These are phyloP conservation scores for Eulemur rubriventer DNA, from an alignment of 2,797 vertebrate species.

Conservation along the genomic window DNA sequence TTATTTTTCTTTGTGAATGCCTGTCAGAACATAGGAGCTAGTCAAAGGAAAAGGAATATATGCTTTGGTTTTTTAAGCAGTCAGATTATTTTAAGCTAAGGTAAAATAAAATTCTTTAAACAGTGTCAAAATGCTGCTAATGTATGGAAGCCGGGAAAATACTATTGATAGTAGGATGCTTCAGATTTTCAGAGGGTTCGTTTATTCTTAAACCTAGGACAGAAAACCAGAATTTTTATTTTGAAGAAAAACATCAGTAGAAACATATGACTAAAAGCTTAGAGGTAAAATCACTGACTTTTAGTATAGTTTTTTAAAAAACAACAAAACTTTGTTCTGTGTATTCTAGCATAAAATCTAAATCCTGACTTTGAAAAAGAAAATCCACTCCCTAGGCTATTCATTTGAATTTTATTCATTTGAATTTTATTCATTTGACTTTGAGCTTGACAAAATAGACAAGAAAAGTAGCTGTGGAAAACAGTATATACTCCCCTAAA, in stretches of 20 bases:
- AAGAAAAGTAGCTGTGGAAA: conserved; percentile 78
- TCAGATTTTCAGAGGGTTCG: not conserved
- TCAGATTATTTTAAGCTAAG: conserved; percentile 59
- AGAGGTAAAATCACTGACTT: conserved; percentile 24
- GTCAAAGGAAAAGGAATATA: conserved; percentile 3
- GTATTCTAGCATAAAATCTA: conserved; percentile 42
- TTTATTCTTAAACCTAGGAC: conserved; percentile 27
- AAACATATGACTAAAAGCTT: conserved; percentile 5
- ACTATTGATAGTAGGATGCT: not conserved
- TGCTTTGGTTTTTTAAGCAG: conserved; percentile 32
- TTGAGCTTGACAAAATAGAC: conserved; percentile 43
- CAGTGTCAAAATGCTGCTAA: not conserved
- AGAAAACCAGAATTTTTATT: conserved; percentile 36
- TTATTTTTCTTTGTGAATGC: conserved; percentile 64
- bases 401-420: not conserved
- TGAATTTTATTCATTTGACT: conserved; percentile 57
- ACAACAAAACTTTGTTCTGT: conserved; percentile 49
- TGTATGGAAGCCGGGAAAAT: not conserved
- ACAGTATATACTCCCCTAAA: conserved; percentile 59
- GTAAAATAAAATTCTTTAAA: conserved; percentile 7
- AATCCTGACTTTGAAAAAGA: conserved; percentile 72
- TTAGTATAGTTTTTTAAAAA: not conserved
- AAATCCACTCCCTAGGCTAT: conserved; percentile 16
- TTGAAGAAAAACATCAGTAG: not conserved
- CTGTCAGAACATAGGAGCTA: conserved; percentile 35